Evolutionary conservation across 92 coral and sea anemone genomes (phyloP).

Genomic region (Paramuricea clavata): DNA sequence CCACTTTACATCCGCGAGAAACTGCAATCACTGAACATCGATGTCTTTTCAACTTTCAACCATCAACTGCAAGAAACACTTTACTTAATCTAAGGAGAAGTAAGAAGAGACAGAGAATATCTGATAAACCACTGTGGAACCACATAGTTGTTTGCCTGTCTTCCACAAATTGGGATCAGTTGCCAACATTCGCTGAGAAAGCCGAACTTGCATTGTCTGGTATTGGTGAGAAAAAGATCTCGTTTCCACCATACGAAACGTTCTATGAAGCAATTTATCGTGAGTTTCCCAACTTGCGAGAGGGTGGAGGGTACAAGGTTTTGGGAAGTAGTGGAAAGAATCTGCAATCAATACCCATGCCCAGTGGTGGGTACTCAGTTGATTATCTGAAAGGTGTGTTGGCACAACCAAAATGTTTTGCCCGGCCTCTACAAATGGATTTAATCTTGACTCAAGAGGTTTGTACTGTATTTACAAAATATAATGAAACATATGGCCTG

Average conservation of each 20-base stretch:
- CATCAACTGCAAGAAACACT: not conserved
- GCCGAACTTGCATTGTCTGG: not conserved
- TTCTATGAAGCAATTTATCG: not conserved
- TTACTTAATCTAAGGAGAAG: not conserved
- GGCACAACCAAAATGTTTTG: conserved; percentile 22
- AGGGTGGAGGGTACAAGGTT: not conserved
- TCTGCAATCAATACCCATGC: not conserved
- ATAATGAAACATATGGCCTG: no score
- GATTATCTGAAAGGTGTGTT: conserved; percentile 35
- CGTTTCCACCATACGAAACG: not conserved
- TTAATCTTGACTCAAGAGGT: no score
- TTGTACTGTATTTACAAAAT: no score
- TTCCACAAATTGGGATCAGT: not conserved
- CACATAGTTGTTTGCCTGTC: not conserved
- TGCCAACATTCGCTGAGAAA: conserved; percentile 4
- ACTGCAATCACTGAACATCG: not conserved
- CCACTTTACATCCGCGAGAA: not conserved
- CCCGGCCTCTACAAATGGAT: conserved; percentile 28
- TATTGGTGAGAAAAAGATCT: not conserved
- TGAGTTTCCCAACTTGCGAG: not conserved
- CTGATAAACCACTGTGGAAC: not conserved
- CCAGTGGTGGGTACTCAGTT: not conserved
- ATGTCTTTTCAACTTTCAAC: conserved; percentile 5
- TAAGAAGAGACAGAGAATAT: not conserved
- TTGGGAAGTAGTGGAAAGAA: not conserved